Evolutionary conservation across 2,113 vertebrate genomes (phyloP).

Genomic region (Variabilichromis moorii): DNA sequence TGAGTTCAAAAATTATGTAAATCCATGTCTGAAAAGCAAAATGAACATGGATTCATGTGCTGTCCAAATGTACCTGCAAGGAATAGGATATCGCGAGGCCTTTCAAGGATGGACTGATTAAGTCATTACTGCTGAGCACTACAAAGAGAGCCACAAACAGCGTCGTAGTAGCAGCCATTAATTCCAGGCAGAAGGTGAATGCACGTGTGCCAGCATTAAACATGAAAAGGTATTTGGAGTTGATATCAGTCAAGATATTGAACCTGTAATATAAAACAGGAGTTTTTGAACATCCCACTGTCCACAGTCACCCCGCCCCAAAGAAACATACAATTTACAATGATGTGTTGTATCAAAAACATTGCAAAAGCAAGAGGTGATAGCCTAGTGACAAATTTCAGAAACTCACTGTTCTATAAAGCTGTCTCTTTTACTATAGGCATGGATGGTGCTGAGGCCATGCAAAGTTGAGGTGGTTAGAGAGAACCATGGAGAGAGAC

Average conservation of each 20-base stretch:
- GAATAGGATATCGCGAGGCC: conserved; percentile 77
- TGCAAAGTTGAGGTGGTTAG: conserved; percentile 70
- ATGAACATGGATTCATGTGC: fast-evolving
- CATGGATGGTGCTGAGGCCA: conserved; percentile 74
- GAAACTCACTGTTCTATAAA: conserved; percentile 59
- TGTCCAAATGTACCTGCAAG: conserved; percentile 62
- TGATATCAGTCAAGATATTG: conserved; percentile 69
- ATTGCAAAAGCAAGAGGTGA: neutral
- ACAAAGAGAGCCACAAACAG: conserved; percentile 68
- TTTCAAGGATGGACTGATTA: conserved; percentile 65
- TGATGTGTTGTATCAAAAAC: neutral
- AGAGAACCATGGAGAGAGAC: conserved; percentile 74
- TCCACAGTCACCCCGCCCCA: neutral
- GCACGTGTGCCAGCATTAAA: conserved; percentile 72
- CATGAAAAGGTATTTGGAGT: conserved; percentile 69
- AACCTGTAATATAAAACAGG: conserved; percentile 57
- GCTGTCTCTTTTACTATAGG: conserved; percentile 63
- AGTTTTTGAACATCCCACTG: neutral
- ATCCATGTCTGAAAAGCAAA: neutral
- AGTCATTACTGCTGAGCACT: conserved; percentile 53
- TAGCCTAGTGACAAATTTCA: neutral
- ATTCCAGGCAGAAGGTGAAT: conserved; percentile 73
- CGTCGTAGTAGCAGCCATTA: conserved; percentile 58
- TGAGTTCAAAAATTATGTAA: neutral
- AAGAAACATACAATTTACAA: neutral